Percentiles rank a stretch among this genome's conserved stretches.
phyloP scores from a whole-genome alignment of 2,888 invertebrate species.

The Drosophila fungiperda region DNA sequence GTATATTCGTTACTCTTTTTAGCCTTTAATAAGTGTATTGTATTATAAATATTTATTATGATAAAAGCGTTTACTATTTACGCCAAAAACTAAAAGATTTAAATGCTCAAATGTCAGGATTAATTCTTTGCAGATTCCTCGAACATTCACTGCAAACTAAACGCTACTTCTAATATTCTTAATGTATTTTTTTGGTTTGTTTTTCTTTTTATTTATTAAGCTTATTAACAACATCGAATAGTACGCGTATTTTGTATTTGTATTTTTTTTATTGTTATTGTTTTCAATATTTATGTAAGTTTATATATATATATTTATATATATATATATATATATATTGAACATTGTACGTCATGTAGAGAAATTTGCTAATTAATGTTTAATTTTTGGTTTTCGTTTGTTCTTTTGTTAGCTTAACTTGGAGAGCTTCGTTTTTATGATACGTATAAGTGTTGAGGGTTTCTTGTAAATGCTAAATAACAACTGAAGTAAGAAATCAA shows the following conservation, averaged over 20 bases:
- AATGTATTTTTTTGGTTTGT: slow-evolving; percentile 29
- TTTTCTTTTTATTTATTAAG: slow-evolving; percentile 48
- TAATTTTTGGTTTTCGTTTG: slow-evolving; percentile 61
- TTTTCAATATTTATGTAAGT: slow-evolving; percentile 54
- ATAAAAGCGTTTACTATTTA: slow-evolving; percentile 82
- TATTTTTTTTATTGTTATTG: slow-evolving; percentile 49
- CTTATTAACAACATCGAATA: slow-evolving; percentile 80
- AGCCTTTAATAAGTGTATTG: slow-evolving; percentile 70
- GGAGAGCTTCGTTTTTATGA: slow-evolving; percentile 83
- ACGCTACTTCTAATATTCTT: slow-evolving; percentile 71
- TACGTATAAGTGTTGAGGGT: slow-evolving; percentile 78
- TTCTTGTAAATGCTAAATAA: slow-evolving; percentile 44
- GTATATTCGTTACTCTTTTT: slow-evolving; percentile 83
- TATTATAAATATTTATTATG: slow-evolving; percentile 38
- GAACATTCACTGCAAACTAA: slow-evolving; percentile 60
- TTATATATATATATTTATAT: slow-evolving; percentile 14
- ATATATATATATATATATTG: slow-evolving; percentile 36
- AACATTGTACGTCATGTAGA: slow-evolving; percentile 79
- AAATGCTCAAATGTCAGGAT: slow-evolving; percentile 43
- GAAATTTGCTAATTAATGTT: slow-evolving; percentile 80
- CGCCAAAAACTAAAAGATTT: slow-evolving; percentile 74
- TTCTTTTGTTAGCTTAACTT: slow-evolving; percentile 66
- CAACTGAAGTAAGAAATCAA: slow-evolving; percentile 10
- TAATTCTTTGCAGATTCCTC: slow-evolving; percentile 20
- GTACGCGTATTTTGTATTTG: slow-evolving; percentile 66